These are phyloP conservation scores for Forbesichthys papilliferus DNA, from an alignment of 2,113 vertebrate genomes.

Conservation along the genomic window DNA sequence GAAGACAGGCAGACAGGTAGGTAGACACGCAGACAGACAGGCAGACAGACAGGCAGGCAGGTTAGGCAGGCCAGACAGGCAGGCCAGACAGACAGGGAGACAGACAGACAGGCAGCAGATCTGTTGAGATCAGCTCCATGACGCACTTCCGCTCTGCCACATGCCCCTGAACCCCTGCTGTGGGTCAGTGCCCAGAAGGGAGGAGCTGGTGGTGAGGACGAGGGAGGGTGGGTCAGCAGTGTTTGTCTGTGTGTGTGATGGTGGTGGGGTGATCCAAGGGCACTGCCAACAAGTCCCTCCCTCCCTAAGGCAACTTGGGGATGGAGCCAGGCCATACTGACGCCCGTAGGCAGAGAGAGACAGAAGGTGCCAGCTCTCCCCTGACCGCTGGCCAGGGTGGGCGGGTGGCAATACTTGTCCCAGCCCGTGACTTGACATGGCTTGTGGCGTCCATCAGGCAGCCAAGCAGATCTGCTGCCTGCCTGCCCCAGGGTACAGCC, in stretches of 20 bases:
- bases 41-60: too few species aligned
- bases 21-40: too few species aligned
- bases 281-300: slow-evolving; percentile 45
- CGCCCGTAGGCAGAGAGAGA: slow-evolving; percentile 51
- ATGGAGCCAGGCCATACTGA: slow-evolving; percentile 64
- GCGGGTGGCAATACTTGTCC: slow-evolving; percentile 16
- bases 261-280: slow-evolving; percentile 10
- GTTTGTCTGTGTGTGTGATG: slow-evolving; percentile 20
- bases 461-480: slow-evolving; percentile 60
- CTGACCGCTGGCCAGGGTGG: slow-evolving; percentile 16
- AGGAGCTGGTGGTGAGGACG: slow-evolving; percentile 8
- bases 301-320: slow-evolving; percentile 48
- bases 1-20: too few species aligned
- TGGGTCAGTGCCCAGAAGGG: slow-evolving; percentile 55
- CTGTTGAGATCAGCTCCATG: slow-evolving; percentile 63
- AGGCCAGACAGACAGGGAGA: too few species aligned
- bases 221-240: slow-evolving; percentile 1
- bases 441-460: slow-evolving; percentile 47
- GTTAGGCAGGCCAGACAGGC: too few species aligned
- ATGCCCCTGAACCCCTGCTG: slow-evolving; percentile 30
- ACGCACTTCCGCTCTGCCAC: slow-evolving; percentile 72
- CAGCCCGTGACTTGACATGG: slow-evolving; percentile 38
- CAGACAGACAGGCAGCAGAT: slow-evolving; percentile 55
- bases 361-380: slow-evolving; percentile 27
- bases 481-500: slow-evolving; percentile 21